Base-by-base conservation (phyloP, 2,797 vertebrate genomes). In the Tolypeutes matacus region DNA sequence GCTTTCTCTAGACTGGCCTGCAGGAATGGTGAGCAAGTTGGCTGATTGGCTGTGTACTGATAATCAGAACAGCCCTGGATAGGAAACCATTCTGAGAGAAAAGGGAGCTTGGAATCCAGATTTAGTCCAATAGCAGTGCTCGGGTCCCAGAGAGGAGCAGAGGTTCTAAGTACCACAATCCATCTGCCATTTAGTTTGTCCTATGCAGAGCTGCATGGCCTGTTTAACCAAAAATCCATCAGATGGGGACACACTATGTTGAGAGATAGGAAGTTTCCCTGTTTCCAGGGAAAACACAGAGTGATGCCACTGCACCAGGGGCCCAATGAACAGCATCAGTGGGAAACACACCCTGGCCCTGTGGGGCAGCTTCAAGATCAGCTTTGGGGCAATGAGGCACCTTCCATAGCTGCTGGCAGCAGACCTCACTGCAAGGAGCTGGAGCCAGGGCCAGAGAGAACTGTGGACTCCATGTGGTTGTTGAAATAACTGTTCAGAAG, bases 401-500 rank as follows among this genome's bases (percentile, higher is more conserved):
- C 76, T 42, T 82, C 51, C 0, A 2, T 0, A 31, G 60, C 34
- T 64, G 18, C 42, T 31, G 27, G 70, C 39, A 46, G 56, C 53
- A 18, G 21, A 27, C 34, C 31, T 14, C 11, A 49, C 72, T 84
- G 4, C 9, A 39, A 85, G 62, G 25, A 51, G 4, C 36, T 58
- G 20, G 29, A 75, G 23, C 20, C 10, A 42, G 20, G 67, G 42
- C 56, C 42, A 31, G 67, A 76, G 25, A 70, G 60, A 80, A 69
- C 23, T 6, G 1, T 17, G n/a, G 42, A 49, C 29, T 77, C 51
- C 2, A 9, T 0, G 0, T 36, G 25, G 7, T 2, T 56, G 36
- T n/a, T 62, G 60, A 91, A 90, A 70, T 10, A 23, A 42, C 90
- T 65, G 27, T 53, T 94, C n/a, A 20, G 81, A 92, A 91, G 64